Evolutionary conservation across 2,888 invertebrate genomes (phyloP).

Genomic region (Parthenolecanium corni): DNA sequence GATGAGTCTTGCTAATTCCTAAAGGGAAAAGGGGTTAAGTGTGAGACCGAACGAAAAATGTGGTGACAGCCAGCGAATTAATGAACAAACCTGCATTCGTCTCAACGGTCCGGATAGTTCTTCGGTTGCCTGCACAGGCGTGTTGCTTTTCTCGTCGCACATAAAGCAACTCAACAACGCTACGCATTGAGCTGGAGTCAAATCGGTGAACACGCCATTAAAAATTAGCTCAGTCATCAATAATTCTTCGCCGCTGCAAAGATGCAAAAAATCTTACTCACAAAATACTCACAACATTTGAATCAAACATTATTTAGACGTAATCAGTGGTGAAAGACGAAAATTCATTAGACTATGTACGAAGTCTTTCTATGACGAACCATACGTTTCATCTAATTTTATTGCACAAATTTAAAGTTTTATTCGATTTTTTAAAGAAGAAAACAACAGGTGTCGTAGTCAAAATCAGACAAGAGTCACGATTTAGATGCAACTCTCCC

Average conservation of each 20-base stretch:
- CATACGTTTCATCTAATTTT: too few relatives aligned
- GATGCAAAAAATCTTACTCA: too few relatives aligned
- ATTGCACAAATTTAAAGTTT: too few relatives aligned
- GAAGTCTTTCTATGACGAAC: too few relatives aligned
- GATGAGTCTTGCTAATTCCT: constrained; percentile 85
- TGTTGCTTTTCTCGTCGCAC: constrained; percentile 79
- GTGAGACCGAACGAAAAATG: neutral
- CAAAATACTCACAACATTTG: too few relatives aligned
- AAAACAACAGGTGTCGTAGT: neutral
- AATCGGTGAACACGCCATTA: constrained; percentile 84
- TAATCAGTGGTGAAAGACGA: neutral
- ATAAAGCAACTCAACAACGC: constrained; percentile 83
- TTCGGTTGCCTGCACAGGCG: constrained; percentile 68
- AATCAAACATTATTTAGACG: neutral
- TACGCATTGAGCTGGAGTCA: constrained; percentile 70
- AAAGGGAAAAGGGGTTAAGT: constrained; percentile 27
- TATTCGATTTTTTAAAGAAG: constrained; percentile 7
- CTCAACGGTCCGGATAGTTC: constrained; percentile 75
- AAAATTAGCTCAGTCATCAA: constrained; percentile 96
- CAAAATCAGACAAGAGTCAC: neutral
- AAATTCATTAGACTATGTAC: neutral
- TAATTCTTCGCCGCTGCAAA: constrained; percentile 77
- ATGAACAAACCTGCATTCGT: constrained; percentile 62
- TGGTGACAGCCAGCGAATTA: neutral
- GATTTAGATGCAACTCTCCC: too few relatives aligned